A percentile compares a stretch with the other conserved stretches of the same genome.
These are phyloP conservation scores for Mycetomoellerius zeteki DNA, from an alignment of 1,140 invertebrate species.

Conservation along the genomic window DNA sequence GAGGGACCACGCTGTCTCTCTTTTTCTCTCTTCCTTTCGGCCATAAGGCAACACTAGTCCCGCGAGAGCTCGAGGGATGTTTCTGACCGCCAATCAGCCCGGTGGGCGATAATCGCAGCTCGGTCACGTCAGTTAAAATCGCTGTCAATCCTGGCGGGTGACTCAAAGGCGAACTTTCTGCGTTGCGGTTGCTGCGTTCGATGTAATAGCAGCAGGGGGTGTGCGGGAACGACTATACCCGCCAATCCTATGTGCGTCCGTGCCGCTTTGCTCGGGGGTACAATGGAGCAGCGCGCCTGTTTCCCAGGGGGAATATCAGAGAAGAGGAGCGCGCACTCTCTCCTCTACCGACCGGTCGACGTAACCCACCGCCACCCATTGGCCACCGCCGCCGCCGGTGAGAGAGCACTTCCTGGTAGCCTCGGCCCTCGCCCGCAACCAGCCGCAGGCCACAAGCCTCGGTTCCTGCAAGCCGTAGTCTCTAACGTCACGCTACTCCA, in stretches of 20 bases:
- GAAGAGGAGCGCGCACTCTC: conserved; percentile 58
- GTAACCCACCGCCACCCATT: conserved; percentile 65
- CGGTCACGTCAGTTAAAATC: conserved; percentile 73
- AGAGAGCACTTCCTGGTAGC: conserved; percentile 78
- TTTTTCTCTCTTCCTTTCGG: conserved; percentile 3
- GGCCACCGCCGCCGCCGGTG: conserved; percentile 49
- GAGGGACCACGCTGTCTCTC: neutral
- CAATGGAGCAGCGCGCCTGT: conserved; percentile 64
- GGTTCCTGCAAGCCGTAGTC: conserved; percentile 74
- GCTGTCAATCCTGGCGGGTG: conserved; percentile 67
- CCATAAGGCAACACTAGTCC: conserved; percentile 11
- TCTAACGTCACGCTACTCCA: conserved; percentile 74
- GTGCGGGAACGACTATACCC: neutral
- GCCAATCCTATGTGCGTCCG: conserved; percentile 55
- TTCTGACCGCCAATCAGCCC: conserved; percentile 75
- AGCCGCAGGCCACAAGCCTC: conserved; percentile 80
- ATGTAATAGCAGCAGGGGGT: conserved; percentile 59
- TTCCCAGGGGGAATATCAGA: conserved; percentile 72
- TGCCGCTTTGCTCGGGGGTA: conserved; percentile 64
- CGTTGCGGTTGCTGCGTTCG: conserved; percentile 70
- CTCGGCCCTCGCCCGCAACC: conserved; percentile 77
- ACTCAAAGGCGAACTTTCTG: conserved; percentile 76
- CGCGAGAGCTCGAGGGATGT: conserved; percentile 41
- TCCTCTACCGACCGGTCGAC: conserved; percentile 57
- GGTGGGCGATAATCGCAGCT: conserved; percentile 70